Evolutionary conservation across 1,140 invertebrate species (phyloP), one percentile per base, ranked within the genome.

Genomic region (Oryzaephilus surinamensis): DNA sequence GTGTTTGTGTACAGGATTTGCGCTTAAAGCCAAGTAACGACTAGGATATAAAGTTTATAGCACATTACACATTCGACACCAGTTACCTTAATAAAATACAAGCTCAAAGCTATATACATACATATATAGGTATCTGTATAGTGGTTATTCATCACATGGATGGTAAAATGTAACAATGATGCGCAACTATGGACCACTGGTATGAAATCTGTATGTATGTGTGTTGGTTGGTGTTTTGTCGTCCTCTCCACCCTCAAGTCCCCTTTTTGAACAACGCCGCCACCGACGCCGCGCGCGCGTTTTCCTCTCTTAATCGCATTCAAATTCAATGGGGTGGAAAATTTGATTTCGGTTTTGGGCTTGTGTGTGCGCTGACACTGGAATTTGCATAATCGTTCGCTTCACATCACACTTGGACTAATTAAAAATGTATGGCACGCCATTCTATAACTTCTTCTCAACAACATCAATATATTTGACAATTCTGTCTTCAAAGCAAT

Each of bases 21-120:
- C 55, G 55, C 50, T 57, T 55, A 55, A 55, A 46, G 48, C 52
- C 52, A 41, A 52, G 46, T 55, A 55, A 57, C 52, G 52, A 48
- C 48, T 43, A 40, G 49, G 53, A 55, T 51, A 58, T 58, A 58
- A 58, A 58, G 35, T 58, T 58, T 58, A 58, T 58, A 51, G 54
- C 50, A 44, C 54, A 57, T 57, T 51, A 53, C 48, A 53, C 54
- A 56, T 56, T 56, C 54, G 56, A 58, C 56, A 57, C 54, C 54
- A 50, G 50, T 56, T 56, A 54, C 55, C 54, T 56, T 52, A 56
- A 56, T 56, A 56, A 56, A 56, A 56, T 53, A 52, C 42, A n/a
- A n/a, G n/a, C n/a, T n/a, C n/a, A n/a, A n/a, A n/a, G n/a, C n/a
- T n/a, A n/a, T n/a, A n/a, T n/a, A n/a, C n/a, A n/a, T n/a, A n/a